These are phyloP conservation scores for Sylvilagus bachmani DNA, from an alignment of 2,113 vertebrate species.

Conservation along the genomic window DNA sequence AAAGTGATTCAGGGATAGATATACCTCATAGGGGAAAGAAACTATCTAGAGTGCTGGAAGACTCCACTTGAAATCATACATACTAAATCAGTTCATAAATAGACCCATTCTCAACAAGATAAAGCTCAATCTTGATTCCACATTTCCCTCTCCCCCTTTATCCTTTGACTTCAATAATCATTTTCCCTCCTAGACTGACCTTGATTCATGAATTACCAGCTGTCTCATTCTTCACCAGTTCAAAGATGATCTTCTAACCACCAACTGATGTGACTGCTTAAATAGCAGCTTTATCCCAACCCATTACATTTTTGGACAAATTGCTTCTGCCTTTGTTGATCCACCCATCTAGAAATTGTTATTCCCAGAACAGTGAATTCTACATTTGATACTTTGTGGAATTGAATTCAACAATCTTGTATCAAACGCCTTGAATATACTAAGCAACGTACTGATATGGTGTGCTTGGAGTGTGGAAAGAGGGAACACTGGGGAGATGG, in stretches of 20 bases:
- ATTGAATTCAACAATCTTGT: constrained; percentile 13
- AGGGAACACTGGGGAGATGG: background rate
- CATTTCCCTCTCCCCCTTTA: background rate
- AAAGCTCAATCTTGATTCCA: constrained; percentile 6
- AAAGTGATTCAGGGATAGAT: background rate
- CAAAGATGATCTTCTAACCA: background rate
- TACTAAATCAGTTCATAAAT: background rate
- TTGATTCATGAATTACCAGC: background rate
- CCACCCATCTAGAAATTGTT: background rate
- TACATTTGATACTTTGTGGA: constrained; percentile 21
- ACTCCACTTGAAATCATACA: background rate
- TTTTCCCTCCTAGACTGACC: background rate
- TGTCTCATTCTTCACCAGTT: background rate
- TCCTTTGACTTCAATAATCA: background rate
- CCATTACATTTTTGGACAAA: constrained; percentile 40
- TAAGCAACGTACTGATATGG: constrained; percentile 19
- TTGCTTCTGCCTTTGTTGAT: constrained; percentile 1
- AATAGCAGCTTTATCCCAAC: constrained; percentile 14
- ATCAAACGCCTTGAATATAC: constrained; percentile 32
- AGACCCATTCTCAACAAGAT: background rate
- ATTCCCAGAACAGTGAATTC: constrained; percentile 19
- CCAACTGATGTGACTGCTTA: background rate
- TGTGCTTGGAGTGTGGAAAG: background rate
- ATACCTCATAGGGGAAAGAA: background rate
- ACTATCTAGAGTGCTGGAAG: background rate